Conservation (phyloP, 2,113 vertebrate genomes). For the Mixornis gularis region DNA sequence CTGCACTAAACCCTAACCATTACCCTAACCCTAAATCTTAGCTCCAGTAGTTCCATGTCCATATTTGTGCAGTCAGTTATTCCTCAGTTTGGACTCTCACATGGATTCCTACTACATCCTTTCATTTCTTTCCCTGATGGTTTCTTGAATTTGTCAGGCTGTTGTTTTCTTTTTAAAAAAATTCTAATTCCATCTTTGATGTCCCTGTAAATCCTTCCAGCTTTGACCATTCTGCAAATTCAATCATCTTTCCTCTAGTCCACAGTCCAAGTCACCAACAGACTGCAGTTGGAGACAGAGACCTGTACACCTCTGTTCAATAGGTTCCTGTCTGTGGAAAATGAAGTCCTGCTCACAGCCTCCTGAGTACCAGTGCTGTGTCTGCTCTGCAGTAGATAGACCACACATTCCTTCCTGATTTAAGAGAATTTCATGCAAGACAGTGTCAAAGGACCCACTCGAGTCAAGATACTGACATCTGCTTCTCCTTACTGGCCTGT, state of each 20-base stretch:
- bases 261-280: background rate
- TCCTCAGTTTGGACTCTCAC: background rate
- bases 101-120: background rate
- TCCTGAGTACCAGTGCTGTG: background rate
- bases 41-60: background rate
- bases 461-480: conserved; percentile 39
- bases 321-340: background rate
- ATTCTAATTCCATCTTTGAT: background rate
- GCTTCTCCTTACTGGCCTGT: conserved; percentile 43
- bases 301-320: background rate
- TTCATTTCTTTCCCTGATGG: background rate
- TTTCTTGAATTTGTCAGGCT: conserved; percentile 6
- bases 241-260: background rate
- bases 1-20: background rate
- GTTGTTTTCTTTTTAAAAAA: background rate
- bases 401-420: conserved; percentile 24
- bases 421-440: conserved; percentile 23
- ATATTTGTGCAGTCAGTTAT: conserved; percentile 30
- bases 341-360: background rate
- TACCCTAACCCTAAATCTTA: background rate
- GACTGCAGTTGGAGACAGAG: background rate
- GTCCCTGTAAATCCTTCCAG: background rate
- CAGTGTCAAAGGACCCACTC: conserved; percentile 8
- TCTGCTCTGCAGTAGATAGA: conserved; percentile 23
- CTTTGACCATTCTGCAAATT: background rate